These are phyloP conservation scores for Melanotaenia boesemani DNA, from an alignment of 2,797 vertebrate genomes.

Conservation along the genomic window DNA sequence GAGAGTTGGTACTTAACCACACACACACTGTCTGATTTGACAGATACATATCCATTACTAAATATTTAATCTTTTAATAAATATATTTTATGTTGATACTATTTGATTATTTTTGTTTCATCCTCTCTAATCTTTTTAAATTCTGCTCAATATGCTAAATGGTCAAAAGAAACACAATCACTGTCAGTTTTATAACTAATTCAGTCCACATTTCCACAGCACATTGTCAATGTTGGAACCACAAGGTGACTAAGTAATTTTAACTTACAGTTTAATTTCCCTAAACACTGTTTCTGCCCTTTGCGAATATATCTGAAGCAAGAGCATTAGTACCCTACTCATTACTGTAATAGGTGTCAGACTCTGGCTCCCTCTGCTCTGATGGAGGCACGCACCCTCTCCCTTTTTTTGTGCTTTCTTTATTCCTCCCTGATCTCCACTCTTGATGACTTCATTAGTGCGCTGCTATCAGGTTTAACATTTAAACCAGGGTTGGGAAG, in stretches of 20 bases:
- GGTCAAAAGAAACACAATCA: not conserved
- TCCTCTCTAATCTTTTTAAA: not conserved
- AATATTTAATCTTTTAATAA: not conserved
- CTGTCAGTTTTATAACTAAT: constrained; percentile 9
- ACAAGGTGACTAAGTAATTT: constrained; percentile 24
- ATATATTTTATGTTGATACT: not conserved
- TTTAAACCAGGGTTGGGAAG: constrained; percentile 82
- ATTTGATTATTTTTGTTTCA: not conserved
- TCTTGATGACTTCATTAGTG: constrained; percentile 83
- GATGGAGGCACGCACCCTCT: constrained; percentile 45
- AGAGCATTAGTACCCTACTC: constrained; percentile 78
- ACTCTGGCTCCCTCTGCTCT: constrained; percentile 62
- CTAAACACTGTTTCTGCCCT: constrained; percentile 71
- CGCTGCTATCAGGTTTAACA: constrained; percentile 83
- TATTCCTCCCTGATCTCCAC: constrained; percentile 52
- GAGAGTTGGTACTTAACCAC: not conserved
- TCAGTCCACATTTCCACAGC: constrained; percentile 13
- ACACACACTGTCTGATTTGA: not conserved
- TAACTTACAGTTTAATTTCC: constrained; percentile 58
- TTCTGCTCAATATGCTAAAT: not conserved
- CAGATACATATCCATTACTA: not conserved
- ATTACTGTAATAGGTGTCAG: constrained; percentile 83
- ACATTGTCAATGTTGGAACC: constrained; percentile 26
- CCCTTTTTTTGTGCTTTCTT: constrained; percentile 14
- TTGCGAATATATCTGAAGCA: constrained; percentile 74